Conservation (phyloP, 64 coral and sea anemone species). For the Platygyra sinensis region DNA sequence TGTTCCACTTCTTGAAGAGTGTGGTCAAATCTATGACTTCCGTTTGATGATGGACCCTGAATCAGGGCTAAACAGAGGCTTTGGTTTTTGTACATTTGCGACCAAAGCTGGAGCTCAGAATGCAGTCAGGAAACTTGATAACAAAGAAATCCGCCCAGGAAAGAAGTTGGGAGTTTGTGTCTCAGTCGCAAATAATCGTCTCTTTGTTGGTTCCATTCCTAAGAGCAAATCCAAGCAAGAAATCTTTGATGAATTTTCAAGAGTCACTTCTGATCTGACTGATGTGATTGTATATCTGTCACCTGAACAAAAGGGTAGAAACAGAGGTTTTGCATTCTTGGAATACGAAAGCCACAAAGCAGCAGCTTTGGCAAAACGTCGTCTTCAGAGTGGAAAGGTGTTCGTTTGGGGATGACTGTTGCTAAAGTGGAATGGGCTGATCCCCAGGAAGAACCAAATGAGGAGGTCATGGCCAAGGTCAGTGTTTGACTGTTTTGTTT, state of each 20-base stretch:
- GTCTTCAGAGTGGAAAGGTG: constrained; percentile 79
- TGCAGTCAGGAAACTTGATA: constrained; percentile 93
- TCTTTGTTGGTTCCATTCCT: constrained; percentile 98
- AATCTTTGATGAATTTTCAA: constrained; percentile 87
- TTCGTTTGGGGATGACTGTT: constrained; percentile 92
- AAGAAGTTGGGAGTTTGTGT: constrained; percentile 95
- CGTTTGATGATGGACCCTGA: constrained; percentile 93
- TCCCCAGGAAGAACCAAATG: constrained; percentile 94
- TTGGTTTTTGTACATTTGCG: constrained; percentile 90
- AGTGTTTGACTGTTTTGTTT: neutral
- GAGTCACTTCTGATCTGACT: constrained; percentile 75
- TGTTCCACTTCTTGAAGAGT: constrained; percentile 92
- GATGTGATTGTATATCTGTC: constrained; percentile 98
- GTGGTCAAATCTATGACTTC: constrained; percentile 89
- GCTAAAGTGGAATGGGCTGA: constrained; percentile 98
- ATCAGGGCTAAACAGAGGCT: constrained; percentile 90
- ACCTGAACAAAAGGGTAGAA: constrained; percentile 87
- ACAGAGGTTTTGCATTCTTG: constrained; percentile 96
- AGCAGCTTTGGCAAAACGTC: constrained; percentile 82
- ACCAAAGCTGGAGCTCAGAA: constrained; percentile 77
- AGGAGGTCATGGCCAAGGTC: constrained; percentile 95
- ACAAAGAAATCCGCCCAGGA: constrained; percentile 87
- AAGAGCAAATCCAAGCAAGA: constrained; percentile 94
- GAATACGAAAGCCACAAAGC: constrained; percentile 96
- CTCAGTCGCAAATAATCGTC: constrained; percentile 89